Evolutionary conservation across 1,140 invertebrate genomes (phyloP).

Genomic region (Drosophila ficusphila): DNA sequence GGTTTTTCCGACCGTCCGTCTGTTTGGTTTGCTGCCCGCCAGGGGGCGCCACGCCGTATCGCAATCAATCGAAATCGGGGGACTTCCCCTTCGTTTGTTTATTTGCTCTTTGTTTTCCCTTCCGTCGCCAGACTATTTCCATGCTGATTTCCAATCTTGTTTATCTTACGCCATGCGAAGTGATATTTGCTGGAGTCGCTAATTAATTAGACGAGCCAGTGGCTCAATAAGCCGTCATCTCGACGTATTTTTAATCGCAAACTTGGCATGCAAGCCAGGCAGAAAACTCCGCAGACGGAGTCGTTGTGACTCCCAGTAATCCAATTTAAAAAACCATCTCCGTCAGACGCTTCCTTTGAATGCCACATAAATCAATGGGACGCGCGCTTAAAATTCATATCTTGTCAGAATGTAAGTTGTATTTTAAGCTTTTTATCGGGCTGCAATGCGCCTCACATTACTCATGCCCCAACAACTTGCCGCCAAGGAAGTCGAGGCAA

Average conservation of each 20-base stretch:
- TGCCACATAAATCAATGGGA: constrained; percentile 69
- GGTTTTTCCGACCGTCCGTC: constrained; percentile 44
- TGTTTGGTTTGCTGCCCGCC: neutral
- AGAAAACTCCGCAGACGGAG: constrained; percentile 22
- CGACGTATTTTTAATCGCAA: constrained; percentile 51
- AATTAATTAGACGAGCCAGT: constrained; percentile 60
- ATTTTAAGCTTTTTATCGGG: constrained; percentile 80
- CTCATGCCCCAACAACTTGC: constrained; percentile 51
- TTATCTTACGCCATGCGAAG: constrained; percentile 15
- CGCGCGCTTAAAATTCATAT: constrained; percentile 77
- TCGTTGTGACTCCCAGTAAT: constrained; percentile 56
- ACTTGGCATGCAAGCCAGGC: constrained; percentile 62
- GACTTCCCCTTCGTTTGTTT: constrained; percentile 44
- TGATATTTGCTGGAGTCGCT: constrained; percentile 44
- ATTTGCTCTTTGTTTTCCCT: constrained; percentile 35
- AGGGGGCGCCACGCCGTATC: constrained; percentile 7
- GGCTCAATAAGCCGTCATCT: constrained; percentile 38
- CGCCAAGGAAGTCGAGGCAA: constrained; percentile 30
- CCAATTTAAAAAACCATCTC: constrained; percentile 77
- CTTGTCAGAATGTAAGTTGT: constrained; percentile 79
- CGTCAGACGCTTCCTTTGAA: constrained; percentile 42
- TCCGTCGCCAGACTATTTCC: constrained; percentile 1
- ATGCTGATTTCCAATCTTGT: neutral
- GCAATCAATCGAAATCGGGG: constrained; percentile 29
- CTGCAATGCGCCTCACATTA: constrained; percentile 71